Evolutionary conservation across 1,140 invertebrate species (phyloP).

Genomic region (Aphelinus certus): DNA sequence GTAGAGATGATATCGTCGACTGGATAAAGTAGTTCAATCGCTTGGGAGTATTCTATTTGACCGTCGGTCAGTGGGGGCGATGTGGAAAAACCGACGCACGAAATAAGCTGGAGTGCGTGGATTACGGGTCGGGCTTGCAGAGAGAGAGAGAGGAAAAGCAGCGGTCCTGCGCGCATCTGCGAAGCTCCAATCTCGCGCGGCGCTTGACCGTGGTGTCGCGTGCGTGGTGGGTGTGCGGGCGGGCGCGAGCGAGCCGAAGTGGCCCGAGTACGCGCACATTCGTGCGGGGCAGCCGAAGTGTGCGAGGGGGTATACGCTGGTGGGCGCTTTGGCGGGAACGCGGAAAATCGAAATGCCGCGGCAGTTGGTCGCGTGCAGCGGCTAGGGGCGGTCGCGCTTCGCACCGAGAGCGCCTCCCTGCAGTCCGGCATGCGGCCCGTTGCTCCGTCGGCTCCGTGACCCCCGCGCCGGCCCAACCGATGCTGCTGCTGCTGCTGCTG

Average conservation of each 20-base stretch:
- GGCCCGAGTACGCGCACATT: background rate
- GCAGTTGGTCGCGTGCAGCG: slow-evolving; percentile 47
- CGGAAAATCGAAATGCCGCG: slow-evolving; percentile 45
- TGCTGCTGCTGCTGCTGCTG: slow-evolving; percentile 29
- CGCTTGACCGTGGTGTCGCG: background rate
- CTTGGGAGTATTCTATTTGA: too few relatives aligned
- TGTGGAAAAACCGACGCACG: too few relatives aligned
- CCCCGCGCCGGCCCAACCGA: background rate
- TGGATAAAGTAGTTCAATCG: too few relatives aligned
- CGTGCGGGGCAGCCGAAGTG: too few relatives aligned
- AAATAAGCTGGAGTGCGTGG: too few relatives aligned
- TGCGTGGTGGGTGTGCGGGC: background rate
- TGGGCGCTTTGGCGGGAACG: slow-evolving; percentile 40
- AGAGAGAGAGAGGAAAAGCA: too few relatives aligned
- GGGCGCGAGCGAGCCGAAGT: background rate
- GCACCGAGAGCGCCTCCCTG: background rate
- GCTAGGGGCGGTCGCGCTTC: slow-evolving; percentile 38
- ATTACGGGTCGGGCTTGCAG: too few relatives aligned
- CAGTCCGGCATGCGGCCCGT: background rate
- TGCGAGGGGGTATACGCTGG: too few relatives aligned
- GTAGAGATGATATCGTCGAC: too few relatives aligned
- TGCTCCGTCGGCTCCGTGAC: background rate
- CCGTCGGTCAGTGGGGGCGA: too few relatives aligned
- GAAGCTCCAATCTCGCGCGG: background rate
- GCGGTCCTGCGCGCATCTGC: too few relatives aligned